Evolutionary conservation across 2,888 invertebrate genomes (phyloP), one percentile per base, ranked within the genome.

Genomic region (Caenorhabditis imperialis): DNA sequence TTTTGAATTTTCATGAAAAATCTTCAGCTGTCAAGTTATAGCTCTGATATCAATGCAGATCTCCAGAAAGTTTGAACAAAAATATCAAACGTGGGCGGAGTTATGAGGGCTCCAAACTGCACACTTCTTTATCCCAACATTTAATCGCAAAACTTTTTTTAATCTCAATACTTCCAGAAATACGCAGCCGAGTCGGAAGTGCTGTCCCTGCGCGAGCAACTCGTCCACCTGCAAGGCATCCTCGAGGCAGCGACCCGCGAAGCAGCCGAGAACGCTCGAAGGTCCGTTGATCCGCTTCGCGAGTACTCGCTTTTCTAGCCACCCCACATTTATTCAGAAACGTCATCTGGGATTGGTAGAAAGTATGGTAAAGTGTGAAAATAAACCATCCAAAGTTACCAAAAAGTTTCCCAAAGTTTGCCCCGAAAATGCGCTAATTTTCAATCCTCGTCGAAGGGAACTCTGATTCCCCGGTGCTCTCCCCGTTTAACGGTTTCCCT

Each of bases 201-300:
- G 25, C 48, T 58, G 10, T 65, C 65, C 10, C 62, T 81, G n/a
- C 76, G 78, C 4, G 70, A 77, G 40, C 77, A 80, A 48, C 55
- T 80, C 14, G 37, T 38, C 7, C 67, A 72, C 40, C 58, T 78
- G 10, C 82, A 82, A 47, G 27, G 40, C 42, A 67, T 81, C 63
- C 58, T 82, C 35, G 82, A 82, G 42, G 55, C 72, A 7, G 76
- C 80, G 2, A 79, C 78, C 2, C 74, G 78, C 4, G 82, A 82
- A 65, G 82, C 80, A 23, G 75, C 80, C 23, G 80, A 79, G 60
- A 76, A 78, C n/a, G 77, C 79, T 10, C 44, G 78, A 63, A 82
- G 82, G 82, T 82, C 78, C 60, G 73, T 53, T 42, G 79, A 79
- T 63, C 78, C 78, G 22, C 61, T 77, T 23, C 47, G 55, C 37